Percentiles rank a stretch among this genome's conserved stretches.
phyloP scores from a whole-genome alignment of 2,888 invertebrate species.

The Nomada goodeniana region DNA sequence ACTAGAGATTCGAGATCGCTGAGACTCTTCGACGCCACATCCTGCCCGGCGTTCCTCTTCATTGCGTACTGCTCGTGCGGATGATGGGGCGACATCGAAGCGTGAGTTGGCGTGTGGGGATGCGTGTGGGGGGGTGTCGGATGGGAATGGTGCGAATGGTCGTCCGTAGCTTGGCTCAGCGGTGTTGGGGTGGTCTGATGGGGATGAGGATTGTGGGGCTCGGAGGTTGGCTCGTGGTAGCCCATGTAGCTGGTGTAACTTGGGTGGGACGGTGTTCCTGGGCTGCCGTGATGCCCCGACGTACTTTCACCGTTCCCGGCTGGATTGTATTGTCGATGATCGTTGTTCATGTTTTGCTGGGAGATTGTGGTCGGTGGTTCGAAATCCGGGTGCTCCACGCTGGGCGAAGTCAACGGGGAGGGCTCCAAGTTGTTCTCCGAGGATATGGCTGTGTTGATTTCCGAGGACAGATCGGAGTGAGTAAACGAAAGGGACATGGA shows the following conservation, averaged over 20 bases:
- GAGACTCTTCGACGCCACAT: slow-evolving; percentile 93
- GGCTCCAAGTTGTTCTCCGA: slow-evolving; percentile 89
- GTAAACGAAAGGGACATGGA: slow-evolving; percentile 86
- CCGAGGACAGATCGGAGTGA: slow-evolving; percentile 91
- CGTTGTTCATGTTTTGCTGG: slow-evolving; percentile 82
- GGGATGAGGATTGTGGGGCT: slow-evolving; percentile 77
- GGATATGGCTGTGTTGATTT: slow-evolving; percentile 92
- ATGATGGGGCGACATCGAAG: slow-evolving; percentile 82
- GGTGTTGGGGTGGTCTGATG: slow-evolving; percentile 81
- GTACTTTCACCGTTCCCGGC: slow-evolving; percentile 73
- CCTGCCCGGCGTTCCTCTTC: slow-evolving; percentile 85
- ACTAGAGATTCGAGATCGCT: slow-evolving; percentile 95
- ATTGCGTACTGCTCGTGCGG: slow-evolving; percentile 82
- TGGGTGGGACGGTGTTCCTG: slow-evolving; percentile 79
- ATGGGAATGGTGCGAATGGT: slow-evolving; percentile 82
- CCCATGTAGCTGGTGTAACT: slow-evolving; percentile 81
- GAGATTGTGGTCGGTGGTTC: slow-evolving; percentile 89
- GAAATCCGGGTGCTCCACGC: slow-evolving; percentile 90
- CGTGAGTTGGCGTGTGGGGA: slow-evolving; percentile 81
- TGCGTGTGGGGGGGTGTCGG: slow-evolving; percentile 82
- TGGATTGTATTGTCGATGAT: slow-evolving; percentile 86
- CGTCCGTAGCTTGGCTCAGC: slow-evolving; percentile 78
- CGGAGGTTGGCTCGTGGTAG: slow-evolving; percentile 80
- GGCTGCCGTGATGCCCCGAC: slow-evolving; percentile 78
- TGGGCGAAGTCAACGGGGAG: slow-evolving; percentile 88